phyloP scores from a whole-genome alignment of 1,140 invertebrate genomes.

The Oreohelix idahoensis region DNA sequence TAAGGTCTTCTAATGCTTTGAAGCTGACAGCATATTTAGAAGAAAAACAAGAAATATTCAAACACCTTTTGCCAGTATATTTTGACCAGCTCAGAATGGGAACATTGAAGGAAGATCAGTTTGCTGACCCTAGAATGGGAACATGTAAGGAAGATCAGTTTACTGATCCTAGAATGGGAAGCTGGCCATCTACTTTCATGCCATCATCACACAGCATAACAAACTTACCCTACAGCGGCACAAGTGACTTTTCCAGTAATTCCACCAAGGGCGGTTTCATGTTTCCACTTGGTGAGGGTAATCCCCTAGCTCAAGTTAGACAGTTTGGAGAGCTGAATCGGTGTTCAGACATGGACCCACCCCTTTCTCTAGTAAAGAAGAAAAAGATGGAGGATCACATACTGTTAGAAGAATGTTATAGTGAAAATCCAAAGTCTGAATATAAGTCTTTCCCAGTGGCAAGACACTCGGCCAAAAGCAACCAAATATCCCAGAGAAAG shows the following conservation, averaged over 20 bases:
- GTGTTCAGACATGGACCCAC: neutral
- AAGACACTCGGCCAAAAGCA: neutral
- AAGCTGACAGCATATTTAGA: neutral
- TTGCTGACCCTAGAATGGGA: neutral
- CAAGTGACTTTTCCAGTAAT: neutral
- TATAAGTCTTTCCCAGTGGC: neutral
- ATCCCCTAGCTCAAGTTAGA: constrained; percentile 21
- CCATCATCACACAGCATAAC: neutral
- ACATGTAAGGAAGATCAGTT: neutral
- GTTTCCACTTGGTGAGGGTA: neutral
- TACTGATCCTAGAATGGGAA: neutral
- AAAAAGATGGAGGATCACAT: neutral
- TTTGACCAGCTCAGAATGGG: neutral
- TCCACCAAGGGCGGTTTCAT: neutral
- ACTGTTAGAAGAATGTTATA: neutral
- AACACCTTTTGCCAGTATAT: neutral
- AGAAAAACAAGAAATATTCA: neutral
- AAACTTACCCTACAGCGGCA: neutral
- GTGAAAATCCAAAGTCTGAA: neutral
- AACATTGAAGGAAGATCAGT: neutral
- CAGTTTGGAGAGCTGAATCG: neutral
- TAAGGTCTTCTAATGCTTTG: neutral
- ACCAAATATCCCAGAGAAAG: neutral
- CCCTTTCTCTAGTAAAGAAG: constrained; percentile 15
- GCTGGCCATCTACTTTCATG: neutral